Base-by-base conservation (phyloP, 1,140 invertebrate species). In the Mamestra configurata region DNA sequence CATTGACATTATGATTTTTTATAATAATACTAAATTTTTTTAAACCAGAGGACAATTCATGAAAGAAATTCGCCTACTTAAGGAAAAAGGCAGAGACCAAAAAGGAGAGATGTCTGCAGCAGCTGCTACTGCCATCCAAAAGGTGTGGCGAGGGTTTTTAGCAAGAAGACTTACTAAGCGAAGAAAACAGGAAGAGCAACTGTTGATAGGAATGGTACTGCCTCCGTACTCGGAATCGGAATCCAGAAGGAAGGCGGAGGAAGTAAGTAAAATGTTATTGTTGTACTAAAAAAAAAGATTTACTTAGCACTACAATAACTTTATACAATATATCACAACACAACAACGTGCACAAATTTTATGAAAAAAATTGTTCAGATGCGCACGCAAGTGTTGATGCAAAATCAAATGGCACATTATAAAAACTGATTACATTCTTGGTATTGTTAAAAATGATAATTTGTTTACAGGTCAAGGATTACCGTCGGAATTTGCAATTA, bases 51-150 rank as follows among this genome's bases (percentile, higher is more conserved):
- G 98, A 10, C 97, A 98, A 88, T 98, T 99, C 84, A 98, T 99
- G 97, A 97, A 97, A 91, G 98, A 99, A 94, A 98, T 99, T 72
- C 95, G 97, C 27, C 95, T 96, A 22, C 95, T 97, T 77, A 98
- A 98, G 92, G 97, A 98, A 82, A 97, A 96, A 86, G 96, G 96
- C 8, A 97, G 97, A 11, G 96, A 96, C 78, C 90, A 92, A 46
- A 95, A 96, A 80, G 95, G 93, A 11, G 95, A 96, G 81, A 95
- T 96, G 84, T 95, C 94, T 82, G 94, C 96, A 24, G 86, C 96
- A 46, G 97, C 98, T 0, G 97, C 97, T 7, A 94, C 98, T 78
- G 97, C 96, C 77, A 98, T 98, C 72, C 98, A 98, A 87, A 97
- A 97, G 91, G 96, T 98, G 55, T 98, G 98, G 97, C 95, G 97